Base-by-base conservation (phyloP, 1,140 invertebrate genomes). In the Drosophila dunni region DNA sequence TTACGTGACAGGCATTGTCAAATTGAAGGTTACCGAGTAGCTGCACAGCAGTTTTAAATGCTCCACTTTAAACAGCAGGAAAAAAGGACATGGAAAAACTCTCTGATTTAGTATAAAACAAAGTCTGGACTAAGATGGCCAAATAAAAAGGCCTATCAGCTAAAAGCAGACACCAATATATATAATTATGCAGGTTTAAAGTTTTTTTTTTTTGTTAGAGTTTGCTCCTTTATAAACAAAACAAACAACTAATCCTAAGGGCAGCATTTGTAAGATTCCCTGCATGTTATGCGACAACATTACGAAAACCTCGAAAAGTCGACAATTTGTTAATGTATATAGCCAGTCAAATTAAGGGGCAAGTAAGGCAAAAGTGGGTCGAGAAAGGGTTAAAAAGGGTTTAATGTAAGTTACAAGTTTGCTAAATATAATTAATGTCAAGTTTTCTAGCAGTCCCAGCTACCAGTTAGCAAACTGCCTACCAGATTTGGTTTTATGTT, bases 391-490 rank as follows among this genome's bases (percentile, higher is more conserved):
- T 17, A 45, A 60, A 58, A 60, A 60, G 57, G 57, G 42, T 60
- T 33, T 45, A 34, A 13, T 24, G n/a, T 60, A 33, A 60, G 24
- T 60, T 60, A 45, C 56, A 60, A 45, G 24, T 45, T 60, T 60
- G 56, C 24, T 46, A 34, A 60, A 46, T 34, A 46, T 60, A 60
- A 60, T 60, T 60, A 60, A 48, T 60, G 29, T 46, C 44, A 45
- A 60, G 44, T 46, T 29, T 29, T 9, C 29, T 33, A 44, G 9
- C 8, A 46, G 57, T 46, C 24, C 29, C n/a, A 60, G 40, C 17
- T 29, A 10, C 48, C 24, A 29, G 24, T 38, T 29, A 10, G 20
- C 24, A 33, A n/a, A 50, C 8, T 17, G 40, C 24, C 20, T 1
- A n/a, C 50, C 29, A 46, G n/a, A 46, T 60, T 46, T 46, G 33